Percentiles rank a stretch among this genome's conserved stretches.
These are phyloP conservation scores for Brachionus asplanchnoidis DNA, from an alignment of 1,140 invertebrate species.

Conservation along the genomic window DNA sequence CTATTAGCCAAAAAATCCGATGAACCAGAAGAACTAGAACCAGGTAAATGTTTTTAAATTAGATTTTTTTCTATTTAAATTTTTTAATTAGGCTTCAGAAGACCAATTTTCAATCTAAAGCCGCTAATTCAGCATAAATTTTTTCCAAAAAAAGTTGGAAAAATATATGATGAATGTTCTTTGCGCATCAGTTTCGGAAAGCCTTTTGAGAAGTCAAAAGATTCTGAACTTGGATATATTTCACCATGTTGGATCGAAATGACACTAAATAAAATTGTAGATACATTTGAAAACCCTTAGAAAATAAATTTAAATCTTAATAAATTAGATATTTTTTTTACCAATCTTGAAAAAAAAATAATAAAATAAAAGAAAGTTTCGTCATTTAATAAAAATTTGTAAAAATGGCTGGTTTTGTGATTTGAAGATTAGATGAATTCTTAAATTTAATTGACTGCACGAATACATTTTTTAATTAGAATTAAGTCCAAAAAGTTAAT, in stretches of 20 bases:
- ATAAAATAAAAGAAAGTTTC: too few relatives aligned
- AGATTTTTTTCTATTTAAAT: not conserved
- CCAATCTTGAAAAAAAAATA: too few relatives aligned
- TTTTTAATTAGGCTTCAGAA: not conserved
- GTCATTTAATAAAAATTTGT: too few relatives aligned
- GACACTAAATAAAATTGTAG: not conserved
- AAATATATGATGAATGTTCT: constrained; percentile 3
- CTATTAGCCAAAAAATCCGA: not conserved
- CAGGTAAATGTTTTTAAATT: not conserved
- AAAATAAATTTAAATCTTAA: too few relatives aligned
- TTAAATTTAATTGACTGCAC: too few relatives aligned
- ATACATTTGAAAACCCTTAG: not conserved
- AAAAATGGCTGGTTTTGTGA: too few relatives aligned
- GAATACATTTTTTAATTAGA: too few relatives aligned
- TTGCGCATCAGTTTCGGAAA: not conserved
- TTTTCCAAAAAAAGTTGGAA: constrained; percentile 7
- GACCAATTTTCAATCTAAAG: not conserved
- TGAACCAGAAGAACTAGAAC: not conserved
- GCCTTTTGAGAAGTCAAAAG: not conserved
- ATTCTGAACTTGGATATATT: not conserved
- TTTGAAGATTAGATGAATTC: too few relatives aligned
- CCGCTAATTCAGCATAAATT: not conserved
- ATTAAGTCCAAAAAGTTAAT: too few relatives aligned
- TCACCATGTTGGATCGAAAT: constrained; percentile 19
- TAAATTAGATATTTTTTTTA: too few relatives aligned